Percentiles rank a stretch among this genome's conserved stretches.
phyloP scores from a whole-genome alignment of 2,113 vertebrate species.

The Lepus americanus region DNA sequence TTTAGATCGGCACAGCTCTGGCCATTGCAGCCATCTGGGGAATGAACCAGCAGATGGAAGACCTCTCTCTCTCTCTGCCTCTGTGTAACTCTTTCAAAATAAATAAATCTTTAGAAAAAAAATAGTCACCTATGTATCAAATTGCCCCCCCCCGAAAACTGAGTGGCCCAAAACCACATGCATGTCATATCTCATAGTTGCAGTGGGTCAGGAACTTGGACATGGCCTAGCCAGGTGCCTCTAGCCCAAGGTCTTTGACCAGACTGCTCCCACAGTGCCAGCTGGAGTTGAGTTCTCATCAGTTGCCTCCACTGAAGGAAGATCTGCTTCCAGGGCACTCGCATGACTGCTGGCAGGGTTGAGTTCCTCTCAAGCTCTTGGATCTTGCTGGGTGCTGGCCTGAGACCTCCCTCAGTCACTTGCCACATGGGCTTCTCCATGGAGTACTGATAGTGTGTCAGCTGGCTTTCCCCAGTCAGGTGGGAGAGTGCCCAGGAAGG shows the following conservation, averaged over 20 bases:
- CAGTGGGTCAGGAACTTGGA: background rate
- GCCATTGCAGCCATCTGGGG: no score
- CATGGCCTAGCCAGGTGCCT: background rate
- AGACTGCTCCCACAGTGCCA: background rate
- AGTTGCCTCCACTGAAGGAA: background rate
- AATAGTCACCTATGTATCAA: background rate
- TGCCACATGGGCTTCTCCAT: background rate
- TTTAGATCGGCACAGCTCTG: no score
- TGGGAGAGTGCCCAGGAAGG: background rate
- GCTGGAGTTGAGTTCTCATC: background rate
- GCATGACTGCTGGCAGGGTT: background rate
- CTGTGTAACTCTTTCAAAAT: no score
- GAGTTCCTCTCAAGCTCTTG: background rate
- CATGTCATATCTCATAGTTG: background rate
- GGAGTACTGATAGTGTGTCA: background rate
- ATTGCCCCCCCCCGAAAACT: background rate
- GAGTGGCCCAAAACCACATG: slow-evolving; percentile 5
- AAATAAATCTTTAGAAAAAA: no score
- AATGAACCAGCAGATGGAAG: no score
- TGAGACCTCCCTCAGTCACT: background rate
- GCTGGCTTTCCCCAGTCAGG: background rate
- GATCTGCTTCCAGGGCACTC: background rate
- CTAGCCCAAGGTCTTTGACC: slow-evolving; percentile 9
- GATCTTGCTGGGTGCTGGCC: background rate
- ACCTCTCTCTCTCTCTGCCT: no score